Percentiles rank a stretch among this genome's conserved stretches.
Conservation (phyloP, 1,140 invertebrate species). For the Tetramorium parvispinum region DNA sequence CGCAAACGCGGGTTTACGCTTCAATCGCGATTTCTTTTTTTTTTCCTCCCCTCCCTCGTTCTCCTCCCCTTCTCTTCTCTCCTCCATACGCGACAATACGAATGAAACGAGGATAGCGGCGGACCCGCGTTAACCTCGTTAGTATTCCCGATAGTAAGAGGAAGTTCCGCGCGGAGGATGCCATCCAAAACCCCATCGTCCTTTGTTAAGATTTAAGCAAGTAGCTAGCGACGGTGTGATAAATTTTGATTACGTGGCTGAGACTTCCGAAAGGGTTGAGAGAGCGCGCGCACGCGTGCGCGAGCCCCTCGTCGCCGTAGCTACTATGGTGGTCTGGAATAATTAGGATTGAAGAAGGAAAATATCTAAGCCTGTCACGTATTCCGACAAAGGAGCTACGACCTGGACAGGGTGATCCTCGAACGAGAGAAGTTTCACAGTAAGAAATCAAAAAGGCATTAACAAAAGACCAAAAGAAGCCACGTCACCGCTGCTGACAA, state of each 20-base stretch:
- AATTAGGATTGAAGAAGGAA: slow-evolving; percentile 71
- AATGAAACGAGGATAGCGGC: slow-evolving; percentile 16
- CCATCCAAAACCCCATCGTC: slow-evolving; percentile 35
- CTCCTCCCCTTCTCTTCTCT: not conserved
- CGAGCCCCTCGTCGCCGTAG: not conserved
- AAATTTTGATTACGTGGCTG: slow-evolving; percentile 73
- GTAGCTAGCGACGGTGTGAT: slow-evolving; percentile 59
- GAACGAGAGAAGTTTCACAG: slow-evolving; percentile 20
- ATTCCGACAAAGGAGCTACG: slow-evolving; percentile 59
- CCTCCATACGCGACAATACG: not conserved
- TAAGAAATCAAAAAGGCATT: slow-evolving; percentile 71
- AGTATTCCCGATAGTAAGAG: slow-evolving; percentile 64
- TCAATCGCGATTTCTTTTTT: not conserved
- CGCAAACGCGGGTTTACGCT: slow-evolving; percentile 2
- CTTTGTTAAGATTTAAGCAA: slow-evolving; percentile 69
- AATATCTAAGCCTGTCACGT: slow-evolving; percentile 75
- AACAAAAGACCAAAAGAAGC: slow-evolving; percentile 58
- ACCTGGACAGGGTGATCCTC: slow-evolving; percentile 65
- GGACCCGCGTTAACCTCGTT: slow-evolving; percentile 48
- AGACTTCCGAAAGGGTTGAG: slow-evolving; percentile 32
- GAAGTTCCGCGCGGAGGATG: slow-evolving; percentile 39
- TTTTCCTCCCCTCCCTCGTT: not conserved
- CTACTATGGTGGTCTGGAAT: slow-evolving; percentile 57
- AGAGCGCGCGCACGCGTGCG: not conserved
- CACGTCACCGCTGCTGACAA: slow-evolving; percentile 64